Percentiles rank a stretch among this genome's conserved stretches.
These are phyloP conservation scores for Hylaea fasciaria DNA, from an alignment of 2,888 invertebrate genomes.

Conservation along the genomic window DNA sequence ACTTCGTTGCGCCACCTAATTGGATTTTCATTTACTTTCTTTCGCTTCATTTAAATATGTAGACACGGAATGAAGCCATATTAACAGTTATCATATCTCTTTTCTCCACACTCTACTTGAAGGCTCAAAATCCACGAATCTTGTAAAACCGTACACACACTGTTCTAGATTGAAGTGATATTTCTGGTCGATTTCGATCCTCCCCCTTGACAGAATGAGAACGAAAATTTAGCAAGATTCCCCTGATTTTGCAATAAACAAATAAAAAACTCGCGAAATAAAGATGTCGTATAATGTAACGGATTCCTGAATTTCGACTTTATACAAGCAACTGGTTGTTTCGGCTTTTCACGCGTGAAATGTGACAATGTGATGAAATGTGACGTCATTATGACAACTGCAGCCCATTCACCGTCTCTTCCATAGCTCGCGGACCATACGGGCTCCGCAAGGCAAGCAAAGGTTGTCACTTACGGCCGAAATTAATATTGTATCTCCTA, in stretches of 20 bases:
- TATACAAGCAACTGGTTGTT: constrained; percentile 3
- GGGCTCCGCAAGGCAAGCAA: no score
- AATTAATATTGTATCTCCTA: no score
- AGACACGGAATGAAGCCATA: constrained; percentile 8
- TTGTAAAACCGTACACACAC: not conserved
- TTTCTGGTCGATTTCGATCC: not conserved
- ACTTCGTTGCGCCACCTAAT: constrained; percentile 2
- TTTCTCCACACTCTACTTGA: not conserved
- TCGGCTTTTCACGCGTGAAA: no score
- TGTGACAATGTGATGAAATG: no score
- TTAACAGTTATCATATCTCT: constrained; percentile 3
- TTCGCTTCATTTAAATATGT: constrained; percentile 10
- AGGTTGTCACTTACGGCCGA: no score
- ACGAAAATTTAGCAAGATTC: constrained; percentile 14
- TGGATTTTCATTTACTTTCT: constrained; percentile 8
- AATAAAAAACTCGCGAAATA: constrained; percentile 11
- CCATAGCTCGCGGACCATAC: no score
- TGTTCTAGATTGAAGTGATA: no score
- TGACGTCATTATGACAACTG: no score
- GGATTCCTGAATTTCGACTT: constrained; percentile 15
- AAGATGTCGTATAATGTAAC: constrained; percentile 16
- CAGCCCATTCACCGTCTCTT: no score
- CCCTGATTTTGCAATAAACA: constrained; percentile 12
- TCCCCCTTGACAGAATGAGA: not conserved
- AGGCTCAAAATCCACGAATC: not conserved